Conservation (phyloP, 1,140 invertebrate species). For the Diprion similis region DNA sequence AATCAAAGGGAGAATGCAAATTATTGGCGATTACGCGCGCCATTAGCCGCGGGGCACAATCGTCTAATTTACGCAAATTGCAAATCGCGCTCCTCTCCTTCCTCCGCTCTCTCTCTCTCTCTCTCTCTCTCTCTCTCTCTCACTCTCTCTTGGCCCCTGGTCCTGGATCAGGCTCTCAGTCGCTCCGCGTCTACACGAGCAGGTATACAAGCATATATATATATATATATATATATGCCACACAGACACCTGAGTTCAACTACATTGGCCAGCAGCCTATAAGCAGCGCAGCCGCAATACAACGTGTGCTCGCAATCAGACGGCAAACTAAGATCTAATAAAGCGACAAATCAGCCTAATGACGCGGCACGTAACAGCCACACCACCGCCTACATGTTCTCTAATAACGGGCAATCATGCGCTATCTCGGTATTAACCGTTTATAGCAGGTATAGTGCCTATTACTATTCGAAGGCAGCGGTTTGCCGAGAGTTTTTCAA, state of each 20-base stretch:
- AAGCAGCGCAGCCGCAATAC: no score
- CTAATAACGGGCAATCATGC: no score
- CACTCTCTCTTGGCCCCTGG: background rate
- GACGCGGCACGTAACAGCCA: constrained; percentile 27
- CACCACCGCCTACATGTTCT: constrained; percentile 7
- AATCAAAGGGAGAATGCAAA: constrained; percentile 26
- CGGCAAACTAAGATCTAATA: constrained; percentile 59
- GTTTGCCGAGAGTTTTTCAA: no score
- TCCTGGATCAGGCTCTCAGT: no score
- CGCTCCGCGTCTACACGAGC: constrained; percentile 8
- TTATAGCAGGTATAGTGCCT: no score
- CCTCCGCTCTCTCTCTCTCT: constrained; percentile 1
- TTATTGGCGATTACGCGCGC: constrained; percentile 46
- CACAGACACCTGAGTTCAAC: no score
- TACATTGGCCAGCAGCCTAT: background rate
- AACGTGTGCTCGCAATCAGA: constrained; percentile 19
- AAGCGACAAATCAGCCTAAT: constrained; percentile 61
- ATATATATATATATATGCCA: background rate
- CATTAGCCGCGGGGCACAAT: constrained; percentile 30
- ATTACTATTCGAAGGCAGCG: no score
- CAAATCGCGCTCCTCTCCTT: constrained; percentile 45
- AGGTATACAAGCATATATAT: background rate
- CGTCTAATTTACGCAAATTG: constrained; percentile 59
- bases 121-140: constrained; percentile 8
- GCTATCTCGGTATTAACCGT: no score